phyloP scores from a whole-genome alignment of 2,113 vertebrate genomes.

The Epinephelus cyanopodus region DNA sequence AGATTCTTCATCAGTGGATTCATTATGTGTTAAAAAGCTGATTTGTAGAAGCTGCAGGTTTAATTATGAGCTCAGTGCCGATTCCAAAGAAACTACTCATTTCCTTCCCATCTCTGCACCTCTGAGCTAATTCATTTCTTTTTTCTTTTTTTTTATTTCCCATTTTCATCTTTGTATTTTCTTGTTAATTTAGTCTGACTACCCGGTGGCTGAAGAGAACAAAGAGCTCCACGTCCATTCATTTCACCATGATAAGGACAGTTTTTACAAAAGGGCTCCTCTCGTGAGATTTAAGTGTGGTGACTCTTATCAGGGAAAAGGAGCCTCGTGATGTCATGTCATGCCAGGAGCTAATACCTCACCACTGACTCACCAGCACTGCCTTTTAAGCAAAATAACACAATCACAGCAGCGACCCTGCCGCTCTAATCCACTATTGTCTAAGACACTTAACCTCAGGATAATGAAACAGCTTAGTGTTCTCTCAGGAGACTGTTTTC shows the following conservation, averaged over 20 bases:
- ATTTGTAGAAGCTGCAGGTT: slow-evolving; percentile 37
- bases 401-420: slow-evolving; percentile 4
- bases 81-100: slow-evolving; percentile 22
- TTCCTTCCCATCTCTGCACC: slow-evolving; percentile 22
- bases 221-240: slow-evolving; percentile 39
- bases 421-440: slow-evolving; percentile 34
- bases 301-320: slow-evolving; percentile 39
- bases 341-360: slow-evolving; percentile 39
- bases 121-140: slow-evolving; percentile 14
- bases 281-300: slow-evolving; percentile 32
- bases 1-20: slow-evolving; percentile 8
- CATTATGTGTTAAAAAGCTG: slow-evolving; percentile 25
- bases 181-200: slow-evolving; percentile 32
- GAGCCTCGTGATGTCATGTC: slow-evolving; percentile 43
- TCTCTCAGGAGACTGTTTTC: slow-evolving; percentile 35
- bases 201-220: slow-evolving; percentile 48
- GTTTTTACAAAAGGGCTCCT: slow-evolving; percentile 29
- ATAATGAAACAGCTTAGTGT: slow-evolving; percentile 39
- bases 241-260: slow-evolving; percentile 22
- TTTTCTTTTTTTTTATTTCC: background rate
- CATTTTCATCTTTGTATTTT: slow-evolving; percentile 22
- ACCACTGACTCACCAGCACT: slow-evolving; percentile 14
- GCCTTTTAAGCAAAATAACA: slow-evolving; percentile 35
- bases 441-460: slow-evolving; percentile 31
- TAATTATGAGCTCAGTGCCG: slow-evolving; percentile 25